A percentile compares a stretch with the other conserved stretches of the same genome.
Evolutionary conservation across 2,888 invertebrate genomes (phyloP).

Genomic region (Lucinisca nassula): DNA sequence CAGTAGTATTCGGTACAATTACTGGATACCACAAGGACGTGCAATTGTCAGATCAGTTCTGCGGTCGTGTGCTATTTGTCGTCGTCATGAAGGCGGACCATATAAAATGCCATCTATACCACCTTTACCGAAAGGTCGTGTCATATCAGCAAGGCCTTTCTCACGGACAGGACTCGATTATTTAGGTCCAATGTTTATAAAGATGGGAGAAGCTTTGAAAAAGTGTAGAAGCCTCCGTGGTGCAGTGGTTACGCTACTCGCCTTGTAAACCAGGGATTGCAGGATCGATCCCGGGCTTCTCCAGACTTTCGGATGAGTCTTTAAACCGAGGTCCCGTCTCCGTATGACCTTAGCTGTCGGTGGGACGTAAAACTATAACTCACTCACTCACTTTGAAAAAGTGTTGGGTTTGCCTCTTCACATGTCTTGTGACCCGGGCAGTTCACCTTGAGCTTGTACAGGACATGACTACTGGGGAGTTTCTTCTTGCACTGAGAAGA

Average conservation of each 20-base stretch:
- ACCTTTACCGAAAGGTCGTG: slow-evolving; percentile 38
- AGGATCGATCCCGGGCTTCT: no score
- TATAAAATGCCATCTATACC: slow-evolving; percentile 41
- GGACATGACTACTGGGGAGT: slow-evolving; percentile 44
- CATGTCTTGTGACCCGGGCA: slow-evolving; percentile 47
- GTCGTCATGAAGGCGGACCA: slow-evolving; percentile 40
- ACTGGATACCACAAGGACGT: slow-evolving; percentile 51
- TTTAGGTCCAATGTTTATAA: slow-evolving; percentile 47
- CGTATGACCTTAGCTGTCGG: no score
- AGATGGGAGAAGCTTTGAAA: not conserved
- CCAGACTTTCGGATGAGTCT: no score
- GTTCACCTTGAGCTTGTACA: slow-evolving; percentile 44
- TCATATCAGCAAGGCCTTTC: slow-evolving; percentile 33
- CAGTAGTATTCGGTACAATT: slow-evolving; percentile 10
- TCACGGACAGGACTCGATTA: slow-evolving; percentile 39
- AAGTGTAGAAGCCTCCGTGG: no score
- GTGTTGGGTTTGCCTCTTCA: slow-evolving; percentile 58
- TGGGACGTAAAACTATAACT: no score
- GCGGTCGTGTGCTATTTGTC: no score
- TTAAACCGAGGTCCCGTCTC: no score
- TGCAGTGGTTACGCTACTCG: no score
- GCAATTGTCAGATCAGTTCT: no score
- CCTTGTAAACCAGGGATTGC: no score
- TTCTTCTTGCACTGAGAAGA: slow-evolving; percentile 39
- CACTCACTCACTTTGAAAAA: no score